Evolutionary conservation across 2,113 vertebrate genomes (phyloP), one percentile per base, ranked within the genome.

Genomic region (Cynopterus brachyotis): DNA sequence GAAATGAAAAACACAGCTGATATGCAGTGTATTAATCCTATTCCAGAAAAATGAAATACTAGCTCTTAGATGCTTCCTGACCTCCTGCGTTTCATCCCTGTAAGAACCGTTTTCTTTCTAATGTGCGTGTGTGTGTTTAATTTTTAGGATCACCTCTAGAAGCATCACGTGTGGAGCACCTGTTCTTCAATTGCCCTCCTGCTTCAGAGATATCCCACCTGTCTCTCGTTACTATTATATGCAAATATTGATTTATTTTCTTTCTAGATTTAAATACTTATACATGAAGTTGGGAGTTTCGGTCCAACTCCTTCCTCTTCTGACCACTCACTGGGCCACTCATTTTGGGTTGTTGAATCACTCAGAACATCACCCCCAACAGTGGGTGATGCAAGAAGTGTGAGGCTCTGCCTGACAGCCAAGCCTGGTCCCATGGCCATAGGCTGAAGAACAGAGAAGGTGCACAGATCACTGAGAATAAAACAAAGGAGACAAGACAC

Each of bases 361-460:
- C 78, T 86, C 69, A 37, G 24, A 91, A n/a, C 3, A 9, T 84
- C 53, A 5, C 5, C 0, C 6, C n/a, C 24, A 42, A 72, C 0
- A 16, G 11, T 55, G 19, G 37, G 0, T 26, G n/a, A n/a, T n/a
- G 45, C 17, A 84, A 28, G 86, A 66, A 95, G 42, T 53, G 75
- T 6, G 93, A 20, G 42, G 37, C n/a, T 1, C 59, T 11, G 55
- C 60, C 82, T 3, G 28, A 67, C 6, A 93, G 73, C 12, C 55
- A 60, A 59, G 8, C 20, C 47, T 0, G 4, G 2, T 30, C 20
- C 2, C 7, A 0, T 0, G 45, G 53, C 42, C 92, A 88, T 53
- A 40, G 22, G 8, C 89, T 66, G 16, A 2, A 0, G 6, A 60
- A 78, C 9, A 5, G 3, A 1, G 66, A 94, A 32, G 83, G 26